Evolutionary conservation across 2,888 invertebrate species (phyloP).

Genomic region (Drepana falcataria): DNA sequence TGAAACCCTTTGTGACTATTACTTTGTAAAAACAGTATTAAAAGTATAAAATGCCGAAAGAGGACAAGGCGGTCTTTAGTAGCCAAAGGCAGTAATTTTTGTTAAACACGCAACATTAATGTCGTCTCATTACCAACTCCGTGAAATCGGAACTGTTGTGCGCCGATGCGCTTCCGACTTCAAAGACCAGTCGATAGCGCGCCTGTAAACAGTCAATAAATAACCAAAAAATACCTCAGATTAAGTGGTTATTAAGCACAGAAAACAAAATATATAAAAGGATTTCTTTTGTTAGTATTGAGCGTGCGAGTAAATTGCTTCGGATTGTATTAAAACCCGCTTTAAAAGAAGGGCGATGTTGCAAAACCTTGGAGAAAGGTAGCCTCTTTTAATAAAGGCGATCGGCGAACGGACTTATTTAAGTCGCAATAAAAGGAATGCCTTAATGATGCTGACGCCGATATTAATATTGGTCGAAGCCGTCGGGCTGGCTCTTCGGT

Average conservation of each 20-base stretch:
- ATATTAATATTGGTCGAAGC: constrained; percentile 70
- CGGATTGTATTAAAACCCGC: constrained; percentile 41
- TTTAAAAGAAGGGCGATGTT: constrained; percentile 63
- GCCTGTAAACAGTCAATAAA: constrained; percentile 32
- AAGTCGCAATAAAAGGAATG: constrained; percentile 76
- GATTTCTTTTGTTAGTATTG: constrained; percentile 52
- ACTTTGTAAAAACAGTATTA: no score
- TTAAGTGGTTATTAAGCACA: constrained; percentile 59
- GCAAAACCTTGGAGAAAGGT: constrained; percentile 74
- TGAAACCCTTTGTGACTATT: no score
- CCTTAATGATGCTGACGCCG: constrained; percentile 73
- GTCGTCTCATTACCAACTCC: constrained; percentile 39
- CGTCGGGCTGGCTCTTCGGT: constrained; percentile 50
- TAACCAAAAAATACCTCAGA: constrained; percentile 43
- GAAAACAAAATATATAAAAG: constrained; percentile 49
- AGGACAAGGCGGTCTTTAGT: constrained; percentile 23
- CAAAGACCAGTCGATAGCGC: constrained; percentile 20
- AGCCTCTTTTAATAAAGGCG: constrained; percentile 65
- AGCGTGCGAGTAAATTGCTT: constrained; percentile 39
- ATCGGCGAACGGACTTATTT: constrained; percentile 69
- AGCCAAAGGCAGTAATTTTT: constrained; percentile 34
- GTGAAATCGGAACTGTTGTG: constrained; percentile 25
- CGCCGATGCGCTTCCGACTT: constrained; percentile 38
- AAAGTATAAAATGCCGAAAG: constrained; percentile 8
- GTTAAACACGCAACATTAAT: constrained; percentile 36